Conservation (phyloP, 2,888 invertebrate species). For the Polylopha cassiicola region DNA sequence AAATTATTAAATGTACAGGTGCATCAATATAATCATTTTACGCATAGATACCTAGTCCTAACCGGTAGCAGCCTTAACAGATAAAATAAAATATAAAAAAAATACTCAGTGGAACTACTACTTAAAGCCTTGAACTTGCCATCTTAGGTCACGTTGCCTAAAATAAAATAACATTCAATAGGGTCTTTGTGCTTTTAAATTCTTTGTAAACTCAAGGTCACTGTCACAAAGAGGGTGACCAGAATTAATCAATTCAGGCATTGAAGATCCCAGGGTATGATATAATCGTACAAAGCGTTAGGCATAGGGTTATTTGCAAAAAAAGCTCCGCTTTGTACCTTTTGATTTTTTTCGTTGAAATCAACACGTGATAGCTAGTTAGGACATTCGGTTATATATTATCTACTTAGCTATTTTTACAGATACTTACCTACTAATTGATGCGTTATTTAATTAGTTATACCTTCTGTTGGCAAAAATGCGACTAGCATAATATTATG, state of each 20-base stretch:
- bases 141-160: conserved; percentile 55
- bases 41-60: too few relatives aligned
- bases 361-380: too few relatives aligned
- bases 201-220: conserved; percentile 58
- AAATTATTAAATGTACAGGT: too few relatives aligned
- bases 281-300: conserved; percentile 37
- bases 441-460: too few relatives aligned
- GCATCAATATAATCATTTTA: too few relatives aligned
- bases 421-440: too few relatives aligned
- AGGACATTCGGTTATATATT: too few relatives aligned
- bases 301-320: conserved; percentile 11
- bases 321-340: conserved; percentile 1
- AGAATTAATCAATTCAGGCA: conserved; percentile 40
- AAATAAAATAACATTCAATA: conserved; percentile 48
- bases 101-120: conserved; percentile 33
- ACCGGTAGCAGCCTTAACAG: too few relatives aligned
- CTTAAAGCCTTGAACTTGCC: conserved; percentile 69
- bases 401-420: too few relatives aligned
- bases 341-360: too few relatives aligned
- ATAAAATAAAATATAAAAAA: background rate
- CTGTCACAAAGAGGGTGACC: conserved; percentile 46
- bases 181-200: conserved; percentile 57
- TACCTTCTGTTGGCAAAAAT: too few relatives aligned
- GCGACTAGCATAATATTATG: too few relatives aligned
- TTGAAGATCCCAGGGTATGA: conserved; percentile 35